Percentiles rank a stretch among this genome's conserved stretches.
Evolutionary conservation across 2,113 vertebrate genomes (phyloP).

Genomic region (Saguinus imperator): DNA sequence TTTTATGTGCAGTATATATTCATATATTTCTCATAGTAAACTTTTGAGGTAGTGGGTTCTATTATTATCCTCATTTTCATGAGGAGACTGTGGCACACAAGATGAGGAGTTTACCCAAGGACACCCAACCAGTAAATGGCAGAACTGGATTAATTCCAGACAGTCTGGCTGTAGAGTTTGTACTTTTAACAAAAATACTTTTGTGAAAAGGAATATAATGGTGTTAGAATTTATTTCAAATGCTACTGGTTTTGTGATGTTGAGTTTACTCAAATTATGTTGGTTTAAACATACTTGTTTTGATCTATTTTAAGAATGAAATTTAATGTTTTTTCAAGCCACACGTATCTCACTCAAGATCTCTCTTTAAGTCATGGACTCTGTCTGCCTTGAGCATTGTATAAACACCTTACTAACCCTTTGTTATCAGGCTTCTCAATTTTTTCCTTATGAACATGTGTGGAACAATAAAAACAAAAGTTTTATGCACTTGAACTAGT

Average conservation of each 20-base stretch:
- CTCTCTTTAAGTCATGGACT: background rate
- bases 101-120: background rate
- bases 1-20: background rate
- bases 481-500: constrained; percentile 23
- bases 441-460: background rate
- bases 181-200: constrained; percentile 13
- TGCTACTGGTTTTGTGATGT: constrained; percentile 13
- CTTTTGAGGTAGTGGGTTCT: background rate
- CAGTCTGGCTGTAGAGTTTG: background rate
- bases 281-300: background rate
- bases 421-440: background rate
- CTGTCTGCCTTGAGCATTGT: background rate
- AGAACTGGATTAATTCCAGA: constrained; percentile 16
- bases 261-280: constrained; percentile 22
- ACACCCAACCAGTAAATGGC: background rate
- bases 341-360: background rate
- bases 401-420: background rate
- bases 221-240: constrained; percentile 42
- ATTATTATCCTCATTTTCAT: constrained; percentile 35
- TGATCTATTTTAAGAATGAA: constrained; percentile 29
- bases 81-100: background rate
- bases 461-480: background rate
- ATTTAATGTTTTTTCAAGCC: constrained; percentile 33
- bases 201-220: constrained; percentile 10
- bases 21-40: background rate